phyloP scores from a whole-genome alignment of 2,113 vertebrate species.

The Balaeniceps rex region DNA sequence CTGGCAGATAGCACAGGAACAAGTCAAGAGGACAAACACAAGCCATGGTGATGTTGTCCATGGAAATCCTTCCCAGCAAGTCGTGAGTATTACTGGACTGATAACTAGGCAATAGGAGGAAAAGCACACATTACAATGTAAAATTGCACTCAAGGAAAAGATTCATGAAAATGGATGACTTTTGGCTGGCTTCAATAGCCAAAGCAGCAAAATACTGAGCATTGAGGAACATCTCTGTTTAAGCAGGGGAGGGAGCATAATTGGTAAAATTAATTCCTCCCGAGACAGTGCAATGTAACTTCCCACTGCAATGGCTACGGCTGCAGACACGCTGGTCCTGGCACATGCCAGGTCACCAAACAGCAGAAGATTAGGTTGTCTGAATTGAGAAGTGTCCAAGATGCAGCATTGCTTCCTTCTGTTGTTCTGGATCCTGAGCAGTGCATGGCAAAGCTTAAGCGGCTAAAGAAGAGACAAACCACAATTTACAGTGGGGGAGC shows the following conservation, averaged over 20 bases:
- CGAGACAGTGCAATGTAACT: neutral
- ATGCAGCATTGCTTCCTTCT: neutral
- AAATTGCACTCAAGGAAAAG: neutral
- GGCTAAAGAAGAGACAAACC: slow-evolving; percentile 6
- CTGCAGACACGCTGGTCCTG: neutral
- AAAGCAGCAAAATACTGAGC: neutral
- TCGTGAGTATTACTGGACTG: neutral
- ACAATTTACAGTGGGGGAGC: neutral
- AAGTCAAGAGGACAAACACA: neutral
- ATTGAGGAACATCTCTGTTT: neutral
- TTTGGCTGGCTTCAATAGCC: neutral
- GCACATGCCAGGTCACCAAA: neutral
- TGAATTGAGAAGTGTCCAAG: neutral
- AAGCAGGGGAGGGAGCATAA: neutral
- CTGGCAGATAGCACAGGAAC: slow-evolving; percentile 33
- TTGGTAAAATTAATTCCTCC: neutral
- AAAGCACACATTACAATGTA: neutral
- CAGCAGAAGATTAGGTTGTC: neutral
- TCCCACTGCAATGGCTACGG: neutral
- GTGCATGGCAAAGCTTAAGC: neutral
- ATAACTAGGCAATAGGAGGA: neutral
- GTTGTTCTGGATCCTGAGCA: neutral
- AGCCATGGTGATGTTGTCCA: neutral
- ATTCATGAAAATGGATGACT: neutral
- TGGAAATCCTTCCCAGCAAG: neutral